Evolutionary conservation across 2,797 vertebrate genomes (phyloP).

Genomic region (Myotis planiceps): DNA sequence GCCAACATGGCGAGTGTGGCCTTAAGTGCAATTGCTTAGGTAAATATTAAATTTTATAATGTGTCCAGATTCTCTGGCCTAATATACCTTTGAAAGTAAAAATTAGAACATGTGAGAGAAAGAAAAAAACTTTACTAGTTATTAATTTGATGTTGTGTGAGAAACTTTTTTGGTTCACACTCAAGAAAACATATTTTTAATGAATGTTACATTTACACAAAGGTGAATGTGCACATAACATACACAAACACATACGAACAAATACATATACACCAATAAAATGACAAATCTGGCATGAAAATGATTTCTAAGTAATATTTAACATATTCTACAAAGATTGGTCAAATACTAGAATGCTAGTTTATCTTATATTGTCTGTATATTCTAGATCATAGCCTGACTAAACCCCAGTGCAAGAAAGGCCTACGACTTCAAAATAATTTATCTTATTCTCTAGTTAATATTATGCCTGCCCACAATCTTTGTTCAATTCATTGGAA

Average conservation of each 20-base stretch:
- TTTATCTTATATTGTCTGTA: neutral
- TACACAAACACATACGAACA: neutral
- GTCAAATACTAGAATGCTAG: neutral
- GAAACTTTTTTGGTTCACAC: neutral
- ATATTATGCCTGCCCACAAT: neutral
- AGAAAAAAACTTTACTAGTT: neutral
- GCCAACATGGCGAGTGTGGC: neutral
- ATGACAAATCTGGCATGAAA: neutral
- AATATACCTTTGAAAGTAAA: neutral
- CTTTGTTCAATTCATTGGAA: constrained; percentile 4
- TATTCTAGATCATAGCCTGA: neutral
- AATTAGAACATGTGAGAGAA: neutral
- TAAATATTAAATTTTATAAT: neutral
- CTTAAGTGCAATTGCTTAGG: neutral
- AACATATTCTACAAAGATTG: neutral
- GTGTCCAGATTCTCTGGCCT: neutral
- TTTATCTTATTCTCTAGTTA: neutral
- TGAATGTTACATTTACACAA: neutral
- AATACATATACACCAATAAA: neutral
- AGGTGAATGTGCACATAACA: neutral
- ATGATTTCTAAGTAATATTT: neutral
- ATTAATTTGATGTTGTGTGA: neutral
- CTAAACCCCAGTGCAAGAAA: neutral
- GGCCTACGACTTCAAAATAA: neutral
- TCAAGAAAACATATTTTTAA: neutral